Evolutionary conservation across 2,888 invertebrate species (phyloP), one percentile per base, ranked within the genome.

Genomic region (Endotricha flammealis): DNA sequence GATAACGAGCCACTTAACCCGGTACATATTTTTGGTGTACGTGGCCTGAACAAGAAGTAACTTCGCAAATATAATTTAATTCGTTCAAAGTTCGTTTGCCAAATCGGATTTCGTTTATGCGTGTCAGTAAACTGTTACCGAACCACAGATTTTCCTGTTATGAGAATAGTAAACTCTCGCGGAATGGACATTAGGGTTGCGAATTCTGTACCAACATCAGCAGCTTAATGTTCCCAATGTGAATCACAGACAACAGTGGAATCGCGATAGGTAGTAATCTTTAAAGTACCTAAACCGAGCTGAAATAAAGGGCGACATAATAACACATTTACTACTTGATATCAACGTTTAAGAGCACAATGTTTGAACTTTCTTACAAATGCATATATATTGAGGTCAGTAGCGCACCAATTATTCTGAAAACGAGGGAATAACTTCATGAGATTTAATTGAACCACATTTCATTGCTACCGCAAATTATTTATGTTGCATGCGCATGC

Each of bases 91-190:
- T 34, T 47, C 38, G 41, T 44, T 41, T 38, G 38, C 39, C 32
- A 50, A 59, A 57, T 57, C 53, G 42, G 44, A 46, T 59, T 61
- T 52, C 51, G 48, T 54, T 56, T 59, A 59, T 63, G 65, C 68
- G 68, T 65, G 66, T 46, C 57, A 51, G 47, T 55, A 59, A 64
- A 64, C 57, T 62, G 62, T 64, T 61, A 57, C 49, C 43, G 46
- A 61, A 56, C 56, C 46, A 46, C 42, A 50, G 49, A 54, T 58
- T 48, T 42, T 45, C 44, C 47, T 34, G 51, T 48, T 53, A 53
- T 50, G 53, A 48, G 48, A 52, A 57, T 50, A 50, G 48, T 59
- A 60, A 59, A 56, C 53, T 6, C 6, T 42, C 37, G 51, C 48
- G 41, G 44, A 34, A 44, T 50, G 48, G 44, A 46, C 42, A n/a